A percentile compares a stretch with the other conserved stretches of the same genome.
phyloP scores from a whole-genome alignment of 2,797 vertebrate species.

The Morelia viridis region DNA sequence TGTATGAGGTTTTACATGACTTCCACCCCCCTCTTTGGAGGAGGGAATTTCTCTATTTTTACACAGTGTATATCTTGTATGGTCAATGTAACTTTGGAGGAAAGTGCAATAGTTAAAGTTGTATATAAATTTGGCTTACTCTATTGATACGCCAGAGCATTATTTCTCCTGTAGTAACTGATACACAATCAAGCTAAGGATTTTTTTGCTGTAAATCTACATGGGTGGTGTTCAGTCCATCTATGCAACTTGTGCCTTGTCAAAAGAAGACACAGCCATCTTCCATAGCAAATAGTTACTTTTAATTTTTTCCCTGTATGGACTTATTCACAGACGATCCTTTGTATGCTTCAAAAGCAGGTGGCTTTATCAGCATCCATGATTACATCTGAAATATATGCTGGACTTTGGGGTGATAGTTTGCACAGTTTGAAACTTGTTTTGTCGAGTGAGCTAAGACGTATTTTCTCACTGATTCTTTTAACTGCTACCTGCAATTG shows the following conservation, averaged over 20 bases:
- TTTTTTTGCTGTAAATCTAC: background rate
- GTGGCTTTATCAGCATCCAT: no score
- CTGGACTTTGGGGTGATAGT: background rate
- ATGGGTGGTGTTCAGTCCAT: background rate
- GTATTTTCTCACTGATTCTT: background rate
- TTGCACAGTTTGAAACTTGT: background rate
- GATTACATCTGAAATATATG: background rate
- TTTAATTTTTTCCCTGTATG: background rate
- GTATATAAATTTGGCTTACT: background rate
- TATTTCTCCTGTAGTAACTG: background rate
- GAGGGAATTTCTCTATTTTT: background rate
- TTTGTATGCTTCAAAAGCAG: background rate
- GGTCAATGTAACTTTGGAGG: background rate
- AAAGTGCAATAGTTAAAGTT: background rate
- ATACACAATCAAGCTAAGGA: background rate
- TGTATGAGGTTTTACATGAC: background rate
- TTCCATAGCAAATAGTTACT: background rate
- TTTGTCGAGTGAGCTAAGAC: background rate
- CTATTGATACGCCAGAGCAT: background rate
- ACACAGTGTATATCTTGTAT: background rate
- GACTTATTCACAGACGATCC: background rate
- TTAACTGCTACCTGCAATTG: background rate
- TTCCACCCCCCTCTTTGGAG: background rate
- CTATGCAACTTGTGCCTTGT: background rate
- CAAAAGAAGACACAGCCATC: background rate